A percentile compares a stretch with the other conserved stretches of the same genome.
Conservation (phyloP, 2,113 vertebrate species). For the Vulpes ferrilata region DNA sequence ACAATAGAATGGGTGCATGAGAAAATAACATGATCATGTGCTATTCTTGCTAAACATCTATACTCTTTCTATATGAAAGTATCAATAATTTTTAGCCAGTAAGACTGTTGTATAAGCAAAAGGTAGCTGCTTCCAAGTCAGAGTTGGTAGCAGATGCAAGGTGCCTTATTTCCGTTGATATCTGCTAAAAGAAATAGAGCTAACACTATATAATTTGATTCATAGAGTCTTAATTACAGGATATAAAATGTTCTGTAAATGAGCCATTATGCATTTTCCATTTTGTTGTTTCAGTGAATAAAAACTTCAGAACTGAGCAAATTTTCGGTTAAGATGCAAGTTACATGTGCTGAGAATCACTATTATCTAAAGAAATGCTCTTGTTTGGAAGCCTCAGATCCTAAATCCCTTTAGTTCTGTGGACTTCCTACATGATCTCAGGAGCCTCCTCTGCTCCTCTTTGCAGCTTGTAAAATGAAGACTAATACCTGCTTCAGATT, state of each 20-base stretch:
- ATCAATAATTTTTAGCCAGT: slow-evolving; percentile 56
- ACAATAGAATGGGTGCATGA: slow-evolving; percentile 17
- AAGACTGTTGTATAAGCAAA: slow-evolving; percentile 22
- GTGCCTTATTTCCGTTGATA: slow-evolving; percentile 45
- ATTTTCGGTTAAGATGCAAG: slow-evolving; percentile 63
- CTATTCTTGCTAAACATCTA: not conserved
- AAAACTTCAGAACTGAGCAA: slow-evolving; percentile 61
- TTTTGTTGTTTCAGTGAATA: slow-evolving; percentile 73
- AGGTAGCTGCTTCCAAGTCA: not conserved
- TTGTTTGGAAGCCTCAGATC: not conserved
- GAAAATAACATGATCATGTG: slow-evolving; percentile 10
- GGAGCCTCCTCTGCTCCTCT: not conserved
- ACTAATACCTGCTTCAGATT: slow-evolving; percentile 24
- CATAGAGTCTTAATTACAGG: slow-evolving; percentile 76
- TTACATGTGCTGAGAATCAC: slow-evolving; percentile 47
- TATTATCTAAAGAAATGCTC: slow-evolving; percentile 43
- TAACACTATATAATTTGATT: slow-evolving; percentile 71
- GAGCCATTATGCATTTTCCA: slow-evolving; percentile 67
- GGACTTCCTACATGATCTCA: not conserved
- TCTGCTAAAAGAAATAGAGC: slow-evolving; percentile 54
- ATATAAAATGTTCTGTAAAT: slow-evolving; percentile 75
- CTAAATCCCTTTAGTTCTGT: slow-evolving; percentile 29
- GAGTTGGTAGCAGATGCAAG: slow-evolving; percentile 52
- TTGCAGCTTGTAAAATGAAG: slow-evolving; percentile 57
- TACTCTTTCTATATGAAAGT: not conserved